Conservation (phyloP, 1,140 invertebrate genomes). For the Stegodyphus dumicola region DNA sequence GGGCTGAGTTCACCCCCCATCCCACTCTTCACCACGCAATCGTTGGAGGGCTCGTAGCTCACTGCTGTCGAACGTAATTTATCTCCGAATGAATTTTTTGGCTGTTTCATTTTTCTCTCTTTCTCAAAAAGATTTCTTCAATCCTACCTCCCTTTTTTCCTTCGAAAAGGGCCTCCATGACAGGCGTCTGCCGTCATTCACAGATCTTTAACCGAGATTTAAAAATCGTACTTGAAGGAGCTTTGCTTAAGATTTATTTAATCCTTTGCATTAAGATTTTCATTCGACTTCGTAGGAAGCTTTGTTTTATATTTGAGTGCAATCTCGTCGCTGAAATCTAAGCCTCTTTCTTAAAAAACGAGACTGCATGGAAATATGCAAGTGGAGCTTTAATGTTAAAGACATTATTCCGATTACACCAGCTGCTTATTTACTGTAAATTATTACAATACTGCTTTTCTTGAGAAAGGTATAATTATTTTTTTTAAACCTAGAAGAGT, state of each 20-base stretch:
- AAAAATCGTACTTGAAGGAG: slow-evolving; percentile 33
- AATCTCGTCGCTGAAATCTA: too few species aligned
- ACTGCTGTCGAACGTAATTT: slow-evolving; percentile 45
- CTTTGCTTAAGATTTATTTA: slow-evolving; percentile 47
- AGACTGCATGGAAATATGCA: too few species aligned
- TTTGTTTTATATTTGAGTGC: too few species aligned
- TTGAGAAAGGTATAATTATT: too few species aligned
- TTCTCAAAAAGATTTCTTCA: slow-evolving; percentile 53
- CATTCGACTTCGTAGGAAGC: too few species aligned
- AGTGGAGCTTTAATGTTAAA: too few species aligned
- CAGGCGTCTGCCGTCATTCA: slow-evolving; percentile 49
- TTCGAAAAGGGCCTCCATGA: slow-evolving; percentile 9
- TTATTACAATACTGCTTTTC: too few species aligned
- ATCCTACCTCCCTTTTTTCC: slow-evolving; percentile 32
- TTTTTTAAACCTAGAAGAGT: too few species aligned
- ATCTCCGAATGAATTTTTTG: slow-evolving; percentile 57
- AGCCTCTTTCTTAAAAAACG: too few species aligned
- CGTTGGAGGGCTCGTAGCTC: slow-evolving; percentile 40
- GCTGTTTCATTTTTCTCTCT: slow-evolving; percentile 46
- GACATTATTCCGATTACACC: too few species aligned
- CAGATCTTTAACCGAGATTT: slow-evolving; percentile 48
- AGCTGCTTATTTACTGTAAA: too few species aligned
- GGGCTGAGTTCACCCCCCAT: slow-evolving; percentile 18
- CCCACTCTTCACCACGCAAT: slow-evolving; percentile 31
- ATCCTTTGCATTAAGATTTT: slow-evolving; percentile 16